Conservation (phyloP, 2,797 vertebrate genomes). For the Austrolebias charrua region DNA sequence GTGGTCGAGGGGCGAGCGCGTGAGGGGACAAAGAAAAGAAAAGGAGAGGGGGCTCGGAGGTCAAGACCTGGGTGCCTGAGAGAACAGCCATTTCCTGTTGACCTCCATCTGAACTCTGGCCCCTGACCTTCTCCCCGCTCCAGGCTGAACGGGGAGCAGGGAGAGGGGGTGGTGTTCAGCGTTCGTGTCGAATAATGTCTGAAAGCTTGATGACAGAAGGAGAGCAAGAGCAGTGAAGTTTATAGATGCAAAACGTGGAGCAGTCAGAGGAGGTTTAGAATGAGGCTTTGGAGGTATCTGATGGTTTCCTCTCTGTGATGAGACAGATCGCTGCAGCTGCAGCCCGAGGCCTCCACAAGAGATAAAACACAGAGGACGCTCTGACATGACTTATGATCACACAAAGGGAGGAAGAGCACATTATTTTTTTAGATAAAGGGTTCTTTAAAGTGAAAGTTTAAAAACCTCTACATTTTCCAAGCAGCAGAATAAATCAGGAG, state of each 20-base stretch:
- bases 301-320: constrained; percentile 24
- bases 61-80: constrained; percentile 66
- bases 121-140: constrained; percentile 68
- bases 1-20: constrained; percentile 12
- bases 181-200: constrained; percentile 31
- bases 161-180: constrained; percentile 13
- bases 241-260: neutral
- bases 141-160: constrained; percentile 51
- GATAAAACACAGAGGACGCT: constrained; percentile 31
- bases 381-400: constrained; percentile 38
- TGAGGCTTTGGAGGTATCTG: neutral
- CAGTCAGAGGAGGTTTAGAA: constrained; percentile 4
- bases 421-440: constrained; percentile 29
- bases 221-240: constrained; percentile 8
- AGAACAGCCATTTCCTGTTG: constrained; percentile 82
- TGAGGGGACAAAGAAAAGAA: constrained; percentile 67
- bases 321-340: constrained; percentile 61
- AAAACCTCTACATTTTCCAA: constrained; percentile 6
- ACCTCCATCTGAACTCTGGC: constrained; percentile 78
- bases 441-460: constrained; percentile 13
- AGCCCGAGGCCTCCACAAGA: constrained; percentile 50
- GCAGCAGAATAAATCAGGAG: neutral
- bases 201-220: constrained; percentile 34
- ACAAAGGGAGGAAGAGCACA: constrained; percentile 17
- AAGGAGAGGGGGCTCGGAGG: constrained; percentile 59